Conservation (phyloP, 2,888 invertebrate species). For the Tetrapedia diversipes region DNA sequence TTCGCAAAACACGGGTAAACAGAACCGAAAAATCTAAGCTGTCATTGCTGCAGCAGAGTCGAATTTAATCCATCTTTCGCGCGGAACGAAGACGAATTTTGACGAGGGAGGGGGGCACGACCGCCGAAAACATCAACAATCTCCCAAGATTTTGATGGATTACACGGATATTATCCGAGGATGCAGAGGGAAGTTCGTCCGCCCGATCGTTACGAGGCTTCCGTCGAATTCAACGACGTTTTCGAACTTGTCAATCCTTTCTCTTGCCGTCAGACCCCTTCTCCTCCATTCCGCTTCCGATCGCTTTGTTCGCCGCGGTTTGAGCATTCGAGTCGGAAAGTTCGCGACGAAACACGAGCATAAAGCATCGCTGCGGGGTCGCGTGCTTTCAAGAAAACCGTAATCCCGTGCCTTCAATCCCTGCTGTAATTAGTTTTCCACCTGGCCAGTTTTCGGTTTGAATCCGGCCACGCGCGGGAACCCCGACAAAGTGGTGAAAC, state of each 20-base stretch:
- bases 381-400: conserved; percentile 46
- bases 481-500: conserved; percentile 14
- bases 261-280: too few species aligned
- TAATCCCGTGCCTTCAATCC: conserved; percentile 60
- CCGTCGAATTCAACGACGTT: conserved; percentile 13
- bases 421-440: conserved; percentile 53
- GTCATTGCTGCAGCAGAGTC: not conserved
- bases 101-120: not conserved
- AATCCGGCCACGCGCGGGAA: not conserved
- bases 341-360: not conserved
- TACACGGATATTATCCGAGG: conserved; percentile 22
- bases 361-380: not conserved
- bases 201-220: conserved; percentile 7
- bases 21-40: not conserved
- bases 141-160: conserved; percentile 36
- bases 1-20: too few species aligned
- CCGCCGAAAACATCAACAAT: not conserved
- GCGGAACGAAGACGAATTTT: conserved; percentile 30
- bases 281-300: not conserved
- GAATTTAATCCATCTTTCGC: not conserved
- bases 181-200: conserved; percentile 22
- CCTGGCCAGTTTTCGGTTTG: not conserved
- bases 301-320: too few species aligned
- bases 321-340: not conserved
- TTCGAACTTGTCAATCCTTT: conserved; percentile 9